Conservation (phyloP, 2,888 invertebrate genomes). For the Notodonta dromedarius region DNA sequence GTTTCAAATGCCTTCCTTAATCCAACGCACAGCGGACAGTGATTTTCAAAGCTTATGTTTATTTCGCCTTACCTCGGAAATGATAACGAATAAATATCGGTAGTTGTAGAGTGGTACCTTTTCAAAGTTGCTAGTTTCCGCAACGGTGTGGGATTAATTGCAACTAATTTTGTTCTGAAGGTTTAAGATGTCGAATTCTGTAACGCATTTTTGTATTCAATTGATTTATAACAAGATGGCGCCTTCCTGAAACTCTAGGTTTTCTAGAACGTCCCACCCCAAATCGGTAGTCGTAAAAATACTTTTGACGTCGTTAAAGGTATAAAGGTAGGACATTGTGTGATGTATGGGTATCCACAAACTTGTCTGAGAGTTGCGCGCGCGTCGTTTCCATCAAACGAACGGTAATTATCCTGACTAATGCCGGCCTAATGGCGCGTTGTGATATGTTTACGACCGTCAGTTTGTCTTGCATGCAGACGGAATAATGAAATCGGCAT, state of each 20-base stretch:
- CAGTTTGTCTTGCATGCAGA: conserved; percentile 42
- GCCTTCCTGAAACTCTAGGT: neutral
- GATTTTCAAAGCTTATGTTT: conserved; percentile 2
- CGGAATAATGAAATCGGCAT: conserved; percentile 52
- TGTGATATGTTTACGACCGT: conserved; percentile 57
- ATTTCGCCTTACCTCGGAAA: neutral
- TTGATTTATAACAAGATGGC: no score
- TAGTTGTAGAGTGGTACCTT: no score
- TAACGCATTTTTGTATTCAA: no score
- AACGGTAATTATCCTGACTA: conserved; percentile 57
- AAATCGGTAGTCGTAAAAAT: conserved; percentile 1
- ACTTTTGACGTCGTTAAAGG: conserved; percentile 2
- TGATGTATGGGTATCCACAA: conserved; percentile 14
- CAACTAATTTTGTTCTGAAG: no score
- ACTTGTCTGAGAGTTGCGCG: conserved; percentile 12
- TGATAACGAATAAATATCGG: neutral
- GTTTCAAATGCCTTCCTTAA: conserved; percentile 6
- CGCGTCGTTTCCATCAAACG: conserved; percentile 26
- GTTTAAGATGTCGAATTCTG: no score
- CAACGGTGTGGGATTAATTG: no score
- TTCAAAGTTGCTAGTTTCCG: no score
- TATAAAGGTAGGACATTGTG: conserved; percentile 1
- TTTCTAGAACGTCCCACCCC: conserved; percentile 1
- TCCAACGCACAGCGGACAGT: neutral
- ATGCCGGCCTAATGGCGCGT: conserved; percentile 50